Evolutionary conservation across 1,140 invertebrate species (phyloP).

Genomic region (Drosophila mojavensis): DNA sequence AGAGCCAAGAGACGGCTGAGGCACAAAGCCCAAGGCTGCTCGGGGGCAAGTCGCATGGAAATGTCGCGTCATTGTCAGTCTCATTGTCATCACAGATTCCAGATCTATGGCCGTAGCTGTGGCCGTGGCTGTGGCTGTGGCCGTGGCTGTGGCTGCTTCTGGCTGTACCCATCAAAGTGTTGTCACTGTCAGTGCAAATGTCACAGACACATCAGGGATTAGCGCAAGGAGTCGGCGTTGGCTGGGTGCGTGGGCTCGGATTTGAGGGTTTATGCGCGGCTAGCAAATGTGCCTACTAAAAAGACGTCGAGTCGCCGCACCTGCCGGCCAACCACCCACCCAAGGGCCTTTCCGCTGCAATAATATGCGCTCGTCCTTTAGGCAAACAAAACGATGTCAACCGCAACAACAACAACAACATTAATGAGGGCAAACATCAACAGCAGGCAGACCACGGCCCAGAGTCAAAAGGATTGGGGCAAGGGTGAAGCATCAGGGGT

Average conservation of each 20-base stretch:
- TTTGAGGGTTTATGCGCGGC: conserved; percentile 76
- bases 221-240: conserved; percentile 55
- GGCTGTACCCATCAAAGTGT: conserved; percentile 78
- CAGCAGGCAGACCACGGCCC: conserved; percentile 62
- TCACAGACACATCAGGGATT: conserved; percentile 84
- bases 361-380: conserved; percentile 56
- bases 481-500: conserved; percentile 5
- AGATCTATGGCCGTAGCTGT: conserved; percentile 30
- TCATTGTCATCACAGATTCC: conserved; percentile 36
- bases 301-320: conserved; percentile 43
- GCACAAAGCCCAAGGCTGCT: not conserved
- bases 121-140: conserved; percentile 10
- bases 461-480: conserved; percentile 77
- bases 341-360: not conserved
- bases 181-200: conserved; percentile 83
- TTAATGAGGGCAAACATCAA: conserved; percentile 83
- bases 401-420: conserved; percentile 74
- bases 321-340: conserved; percentile 37
- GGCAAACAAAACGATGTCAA: conserved; percentile 81
- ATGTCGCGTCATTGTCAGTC: conserved; percentile 66
- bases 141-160: conserved; percentile 19
- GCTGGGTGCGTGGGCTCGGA: conserved; percentile 44
- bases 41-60: conserved; percentile 35
- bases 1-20: conserved; percentile 1
- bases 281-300: conserved; percentile 62